A percentile compares a stretch with the other conserved stretches of the same genome.
Conservation (phyloP, 2,888 invertebrate species). For the Litoditis marina region DNA sequence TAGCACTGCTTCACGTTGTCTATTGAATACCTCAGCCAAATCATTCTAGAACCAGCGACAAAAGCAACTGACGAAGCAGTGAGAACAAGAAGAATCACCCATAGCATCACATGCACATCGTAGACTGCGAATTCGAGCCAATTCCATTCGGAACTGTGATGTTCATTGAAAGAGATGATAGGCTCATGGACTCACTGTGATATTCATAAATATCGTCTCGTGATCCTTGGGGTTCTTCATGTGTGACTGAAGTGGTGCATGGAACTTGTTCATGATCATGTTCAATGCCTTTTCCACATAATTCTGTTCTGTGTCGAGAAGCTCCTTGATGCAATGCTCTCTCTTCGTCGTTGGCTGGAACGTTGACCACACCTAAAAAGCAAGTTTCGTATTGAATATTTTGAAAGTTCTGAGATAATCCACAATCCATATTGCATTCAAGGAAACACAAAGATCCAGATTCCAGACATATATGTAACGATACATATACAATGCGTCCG, state of each 20-base stretch:
- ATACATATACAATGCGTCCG: too few relatives aligned
- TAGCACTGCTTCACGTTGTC: too few relatives aligned
- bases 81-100: too few relatives aligned
- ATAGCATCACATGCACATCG: too few relatives aligned
- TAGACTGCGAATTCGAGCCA: too few relatives aligned
- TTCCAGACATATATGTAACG: too few relatives aligned
- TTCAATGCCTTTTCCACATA: conserved; percentile 83
- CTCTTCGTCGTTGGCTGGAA: conserved; percentile 73
- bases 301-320: conserved; percentile 93
- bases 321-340: conserved; percentile 77
- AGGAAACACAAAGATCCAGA: too few relatives aligned
- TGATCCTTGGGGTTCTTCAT: conserved; percentile 74
- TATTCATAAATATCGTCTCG: conserved; percentile 81
- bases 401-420: too few relatives aligned
- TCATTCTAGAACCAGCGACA: background rate
- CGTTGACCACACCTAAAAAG: conserved; percentile 34
- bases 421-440: too few relatives aligned
- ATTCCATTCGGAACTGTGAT: too few relatives aligned
- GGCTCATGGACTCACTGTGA: conserved; percentile 71
- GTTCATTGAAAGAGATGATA: background rate
- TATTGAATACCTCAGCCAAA: too few relatives aligned
- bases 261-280: conserved; percentile 62
- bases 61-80: background rate
- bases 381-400: too few relatives aligned
- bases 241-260: conserved; percentile 68